Percentiles rank a stretch among this genome's conserved stretches.
phyloP scores from a whole-genome alignment of 1,140 invertebrate species.

The Augochlora pura region DNA sequence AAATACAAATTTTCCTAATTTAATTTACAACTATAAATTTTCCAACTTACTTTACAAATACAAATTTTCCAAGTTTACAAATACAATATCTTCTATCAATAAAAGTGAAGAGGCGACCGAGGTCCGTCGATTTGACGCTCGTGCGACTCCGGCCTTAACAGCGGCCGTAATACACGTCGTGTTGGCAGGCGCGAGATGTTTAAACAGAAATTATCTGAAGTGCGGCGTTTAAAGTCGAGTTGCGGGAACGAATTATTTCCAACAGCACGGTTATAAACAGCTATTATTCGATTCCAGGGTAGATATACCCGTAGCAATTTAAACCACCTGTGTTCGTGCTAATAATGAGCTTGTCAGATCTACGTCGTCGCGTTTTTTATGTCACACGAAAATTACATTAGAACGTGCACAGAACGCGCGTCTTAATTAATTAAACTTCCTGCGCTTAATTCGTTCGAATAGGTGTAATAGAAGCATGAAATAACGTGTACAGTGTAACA shows the following conservation, averaged over 20 bases:
- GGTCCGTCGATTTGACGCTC: too few species aligned
- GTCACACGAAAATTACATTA: neutral
- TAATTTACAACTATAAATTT: too few species aligned
- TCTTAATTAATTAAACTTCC: constrained; percentile 2
- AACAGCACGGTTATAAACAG: constrained; percentile 5
- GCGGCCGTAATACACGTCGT: neutral
- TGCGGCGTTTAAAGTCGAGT: neutral
- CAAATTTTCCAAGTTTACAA: too few species aligned
- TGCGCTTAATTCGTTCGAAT: neutral
- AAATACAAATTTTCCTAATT: too few species aligned
- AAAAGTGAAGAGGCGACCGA: too few species aligned
- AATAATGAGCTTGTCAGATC: constrained; percentile 32
- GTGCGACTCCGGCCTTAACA: neutral
- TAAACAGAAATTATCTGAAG: constrained; percentile 15
- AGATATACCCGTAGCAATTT: constrained; percentile 34
- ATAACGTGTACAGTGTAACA: too few species aligned
- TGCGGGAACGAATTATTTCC: neutral
- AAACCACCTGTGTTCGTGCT: constrained; percentile 22
- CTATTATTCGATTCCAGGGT: constrained; percentile 31
- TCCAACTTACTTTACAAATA: too few species aligned
- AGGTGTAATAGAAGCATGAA: too few species aligned
- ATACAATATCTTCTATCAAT: too few species aligned
- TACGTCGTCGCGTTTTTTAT: constrained; percentile 10
- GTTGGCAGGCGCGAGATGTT: neutral
- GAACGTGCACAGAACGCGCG: neutral